These are phyloP conservation scores for Panurus biarmicus DNA, from an alignment of 2,113 vertebrate species.

Conservation along the genomic window DNA sequence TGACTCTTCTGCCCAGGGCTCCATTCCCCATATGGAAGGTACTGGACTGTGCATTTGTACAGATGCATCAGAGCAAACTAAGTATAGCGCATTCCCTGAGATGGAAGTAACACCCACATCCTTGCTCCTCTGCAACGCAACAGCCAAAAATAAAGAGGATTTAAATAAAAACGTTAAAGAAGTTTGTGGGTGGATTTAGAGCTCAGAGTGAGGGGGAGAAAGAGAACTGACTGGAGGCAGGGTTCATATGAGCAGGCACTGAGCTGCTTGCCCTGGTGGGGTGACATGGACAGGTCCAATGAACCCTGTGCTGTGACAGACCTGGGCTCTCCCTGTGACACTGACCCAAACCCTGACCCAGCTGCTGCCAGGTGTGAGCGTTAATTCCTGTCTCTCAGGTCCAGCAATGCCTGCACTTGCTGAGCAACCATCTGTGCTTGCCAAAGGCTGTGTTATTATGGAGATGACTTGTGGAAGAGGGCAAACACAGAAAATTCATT, in stretches of 20 bases:
- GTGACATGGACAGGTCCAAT: not conserved
- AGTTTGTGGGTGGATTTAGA: slow-evolving; percentile 45
- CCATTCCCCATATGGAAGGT: slow-evolving; percentile 22
- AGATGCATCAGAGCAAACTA: slow-evolving; percentile 49
- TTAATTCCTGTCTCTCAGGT: not conserved
- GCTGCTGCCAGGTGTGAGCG: not conserved
- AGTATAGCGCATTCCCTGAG: slow-evolving; percentile 36
- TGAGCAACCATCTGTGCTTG: not conserved
- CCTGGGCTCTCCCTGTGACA: not conserved
- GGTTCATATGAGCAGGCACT: not conserved
- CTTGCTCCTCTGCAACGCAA: slow-evolving; percentile 29
- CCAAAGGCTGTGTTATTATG: not conserved
- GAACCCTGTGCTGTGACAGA: not conserved
- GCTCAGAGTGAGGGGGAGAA: not conserved
- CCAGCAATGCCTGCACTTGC: not conserved
- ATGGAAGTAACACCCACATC: slow-evolving; percentile 20
- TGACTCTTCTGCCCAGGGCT: slow-evolving; percentile 17
- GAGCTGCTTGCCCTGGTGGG: not conserved
- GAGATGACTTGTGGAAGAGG: not conserved
- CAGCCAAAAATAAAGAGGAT: slow-evolving; percentile 31
- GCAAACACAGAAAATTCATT: not conserved
- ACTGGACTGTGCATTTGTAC: slow-evolving; percentile 49
- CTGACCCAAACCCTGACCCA: not conserved
- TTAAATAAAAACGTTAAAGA: slow-evolving; percentile 32
- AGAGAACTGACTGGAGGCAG: not conserved